Percentiles rank a stretch among this genome's conserved stretches.
These are phyloP conservation scores for Rhizomys pruinosus DNA, from an alignment of 2,113 vertebrate genomes.

Conservation along the genomic window DNA sequence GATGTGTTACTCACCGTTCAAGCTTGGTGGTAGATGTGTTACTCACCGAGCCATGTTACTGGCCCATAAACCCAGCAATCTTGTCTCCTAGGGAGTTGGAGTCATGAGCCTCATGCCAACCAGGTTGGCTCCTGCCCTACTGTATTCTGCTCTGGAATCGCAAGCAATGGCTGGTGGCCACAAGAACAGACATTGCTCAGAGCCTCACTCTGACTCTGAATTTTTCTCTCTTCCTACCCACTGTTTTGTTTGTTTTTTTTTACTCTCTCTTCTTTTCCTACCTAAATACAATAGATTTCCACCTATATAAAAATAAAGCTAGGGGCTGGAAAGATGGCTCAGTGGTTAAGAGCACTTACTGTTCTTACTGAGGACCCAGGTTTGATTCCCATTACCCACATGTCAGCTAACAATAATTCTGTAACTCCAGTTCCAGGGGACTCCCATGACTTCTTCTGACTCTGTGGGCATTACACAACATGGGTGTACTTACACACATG, in stretches of 20 bases:
- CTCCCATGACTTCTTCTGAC: no score
- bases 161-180: neutral
- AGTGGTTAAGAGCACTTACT: no score
- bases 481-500: no score
- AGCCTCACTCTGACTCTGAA: neutral
- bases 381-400: no score
- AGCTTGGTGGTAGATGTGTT: no score
- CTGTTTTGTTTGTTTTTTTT: no score
- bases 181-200: neutral
- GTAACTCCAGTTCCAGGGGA: no score
- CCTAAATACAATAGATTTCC: neutral
- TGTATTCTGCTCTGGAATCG: neutral
- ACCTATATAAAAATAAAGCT: neutral
- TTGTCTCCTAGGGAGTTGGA: neutral
- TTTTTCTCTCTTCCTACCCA: neutral
- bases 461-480: no score
- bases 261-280: neutral
- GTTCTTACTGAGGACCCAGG: no score
- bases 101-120: neutral
- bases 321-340: no score
- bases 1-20: no score
- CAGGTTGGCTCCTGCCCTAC: neutral
- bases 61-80: neutral
- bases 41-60: neutral
- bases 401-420: no score